Evolutionary conservation across 1,140 invertebrate species (phyloP).

Genomic region (Drosophila nigrodunni): DNA sequence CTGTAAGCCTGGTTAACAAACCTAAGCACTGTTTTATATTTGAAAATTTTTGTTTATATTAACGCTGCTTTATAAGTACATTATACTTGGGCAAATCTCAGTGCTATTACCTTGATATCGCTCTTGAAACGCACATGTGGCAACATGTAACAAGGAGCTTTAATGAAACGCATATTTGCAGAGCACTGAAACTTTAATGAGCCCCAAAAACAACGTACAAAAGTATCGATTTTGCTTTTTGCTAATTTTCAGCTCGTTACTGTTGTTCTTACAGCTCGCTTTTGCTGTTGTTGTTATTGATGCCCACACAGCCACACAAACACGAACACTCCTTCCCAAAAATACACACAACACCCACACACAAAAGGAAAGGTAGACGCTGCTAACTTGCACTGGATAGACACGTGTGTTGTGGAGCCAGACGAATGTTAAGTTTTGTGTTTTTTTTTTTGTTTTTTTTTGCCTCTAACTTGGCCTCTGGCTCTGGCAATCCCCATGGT

Average conservation of each 20-base stretch:
- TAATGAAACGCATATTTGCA: slow-evolving; percentile 34
- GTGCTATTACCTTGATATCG: slow-evolving; percentile 27
- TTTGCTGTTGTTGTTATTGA: slow-evolving; percentile 51
- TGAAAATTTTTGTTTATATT: not conserved
- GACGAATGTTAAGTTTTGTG: slow-evolving; percentile 39
- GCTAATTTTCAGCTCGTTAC: slow-evolving; percentile 69
- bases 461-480: not conserved
- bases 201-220: slow-evolving; percentile 31
- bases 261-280: slow-evolving; percentile 42
- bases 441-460: slow-evolving; percentile 6
- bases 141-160: slow-evolving; percentile 21
- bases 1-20: too few relatives aligned
- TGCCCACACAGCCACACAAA: slow-evolving; percentile 24
- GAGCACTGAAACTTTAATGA: slow-evolving; percentile 59
- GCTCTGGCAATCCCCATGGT: slow-evolving; percentile 11
- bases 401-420: slow-evolving; percentile 24
- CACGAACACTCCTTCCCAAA: slow-evolving; percentile 6
- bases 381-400: slow-evolving; percentile 12
- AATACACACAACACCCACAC: slow-evolving; percentile 25
- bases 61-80: not conserved
- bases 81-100: slow-evolving; percentile 27
- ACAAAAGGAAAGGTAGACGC: slow-evolving; percentile 26
- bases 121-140: slow-evolving; percentile 8
- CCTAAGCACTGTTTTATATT: too few relatives aligned
- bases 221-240: slow-evolving; percentile 68